Base-by-base conservation (phyloP, 2,113 vertebrate genomes). In the Psilopogon haemacephalus region DNA sequence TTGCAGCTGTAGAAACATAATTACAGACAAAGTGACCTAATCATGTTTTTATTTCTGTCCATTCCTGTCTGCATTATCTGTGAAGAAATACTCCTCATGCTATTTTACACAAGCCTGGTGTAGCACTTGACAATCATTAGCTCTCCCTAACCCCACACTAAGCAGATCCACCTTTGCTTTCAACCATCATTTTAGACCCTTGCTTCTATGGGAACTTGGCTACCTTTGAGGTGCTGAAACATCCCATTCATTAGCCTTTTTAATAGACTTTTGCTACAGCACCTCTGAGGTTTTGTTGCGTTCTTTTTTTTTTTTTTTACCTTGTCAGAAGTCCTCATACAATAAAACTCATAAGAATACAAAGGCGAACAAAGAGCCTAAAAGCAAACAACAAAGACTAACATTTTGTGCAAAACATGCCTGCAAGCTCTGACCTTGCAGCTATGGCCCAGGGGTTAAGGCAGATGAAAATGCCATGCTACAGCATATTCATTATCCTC, bases 1-100 rank as follows among this genome's bases (percentile, higher is more conserved):
- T 37, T 88, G 75, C 86, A 95, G 85, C 75, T 95, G 83, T 24
- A 74, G 80, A 89, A 95, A 92, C 62, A 48, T 48, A 82, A 20
- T 20, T 50, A 18, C 77, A 44, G 3, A 7, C 40, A 68, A 69
- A 86, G 40, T 23, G 75, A n/a, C 33, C 40, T 62, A 27, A 63
- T 30, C 6, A 40, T 54, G 35, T 75, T 59, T 64, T 35, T 58
- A 58, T 32, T 67, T 82, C 37, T 33, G 52, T 38, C 40, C 12
- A 1, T 54, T 40, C 24, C 30, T 42, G 54, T 7, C 75, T 71
- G 17, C 32, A 40, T 38, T 84, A 67, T 40, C 52, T 81, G 59
- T 32, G 32, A 32, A 75, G 27, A 11, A 42, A 73, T 60, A 37
- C 17, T 69, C 14, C 27, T 86, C 79, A 24, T 28, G 56, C 9